Conservation (phyloP, 1,140 invertebrate genomes). For the Trichoplusia ni region DNA sequence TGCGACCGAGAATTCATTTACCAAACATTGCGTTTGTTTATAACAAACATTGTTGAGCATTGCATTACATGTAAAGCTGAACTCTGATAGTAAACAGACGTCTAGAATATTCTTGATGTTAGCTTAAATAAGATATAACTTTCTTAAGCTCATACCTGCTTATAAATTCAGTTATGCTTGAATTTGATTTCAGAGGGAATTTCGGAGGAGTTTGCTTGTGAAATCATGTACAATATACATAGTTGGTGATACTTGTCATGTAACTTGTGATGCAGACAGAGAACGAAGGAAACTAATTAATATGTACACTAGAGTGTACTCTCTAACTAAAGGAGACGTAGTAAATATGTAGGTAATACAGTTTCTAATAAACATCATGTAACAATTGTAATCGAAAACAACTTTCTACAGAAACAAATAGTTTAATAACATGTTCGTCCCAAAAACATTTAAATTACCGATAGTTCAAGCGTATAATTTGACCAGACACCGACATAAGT, state of each 20-base stretch:
- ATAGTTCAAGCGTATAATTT: background rate
- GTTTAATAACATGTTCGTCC: background rate
- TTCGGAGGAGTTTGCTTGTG: conserved; percentile 6
- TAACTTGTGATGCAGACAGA: background rate
- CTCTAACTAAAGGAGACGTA: background rate
- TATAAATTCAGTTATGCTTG: conserved; percentile 11
- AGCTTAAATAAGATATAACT: background rate
- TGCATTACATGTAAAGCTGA: background rate
- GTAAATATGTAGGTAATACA: background rate
- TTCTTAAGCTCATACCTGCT: conserved; percentile 1
- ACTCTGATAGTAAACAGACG: background rate
- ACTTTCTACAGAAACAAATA: background rate
- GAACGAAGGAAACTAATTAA: background rate
- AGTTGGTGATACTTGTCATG: background rate
- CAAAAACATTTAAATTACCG: conserved; percentile 9
- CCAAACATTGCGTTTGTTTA: too few species aligned
- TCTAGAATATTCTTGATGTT: background rate
- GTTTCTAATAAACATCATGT: background rate
- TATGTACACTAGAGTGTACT: background rate
- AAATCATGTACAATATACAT: conserved; percentile 7
- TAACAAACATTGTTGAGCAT: too few species aligned
- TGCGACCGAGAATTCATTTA: too few species aligned
- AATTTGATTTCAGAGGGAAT: conserved; percentile 12
- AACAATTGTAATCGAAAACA: background rate
- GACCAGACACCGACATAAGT: conserved; percentile 1